Evolutionary conservation across 2,888 invertebrate species (phyloP), one percentile per base, ranked within the genome.

Genomic region (Druceiella hillmani): DNA sequence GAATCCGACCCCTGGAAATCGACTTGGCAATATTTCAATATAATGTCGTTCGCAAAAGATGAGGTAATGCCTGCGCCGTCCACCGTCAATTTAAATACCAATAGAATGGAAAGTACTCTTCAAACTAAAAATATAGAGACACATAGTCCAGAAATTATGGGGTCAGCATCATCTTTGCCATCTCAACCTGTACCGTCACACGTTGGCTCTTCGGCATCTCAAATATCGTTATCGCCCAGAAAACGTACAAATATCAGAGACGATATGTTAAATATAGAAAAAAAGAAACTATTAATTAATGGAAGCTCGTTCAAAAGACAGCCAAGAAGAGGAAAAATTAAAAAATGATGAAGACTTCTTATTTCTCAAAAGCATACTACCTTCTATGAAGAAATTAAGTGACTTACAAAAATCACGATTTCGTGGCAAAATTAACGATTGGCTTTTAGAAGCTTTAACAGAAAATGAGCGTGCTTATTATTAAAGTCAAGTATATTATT

Each of bases 351-450:
- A 52, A 0, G 55, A 56, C 17, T 53, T 49, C 35, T 44, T 54
- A 50, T 54, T 48, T 25, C 46, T 56, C 10, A 43, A 54, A 40
- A 55, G 55, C 31, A 31, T 56, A 6, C 22, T 55, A 30, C 54
- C 54, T 1, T 49, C 49, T 2, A 45, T 56, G 24, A 47, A 48
- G 41, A 49, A 47, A 20, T 24, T 56, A 28, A 37, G 48, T 1
- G 52, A 51, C 4, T 38, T 56, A 5, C 54, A 53, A 42, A 55
- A 55, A 38, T 46, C 54, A 14, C 51, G 52, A 20, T 46, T 56
- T 7, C 42, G 51, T 9, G 50, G 52, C 6, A 54, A 49, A 43
- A 44, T 56, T 2, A 54, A 54, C 40, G 49, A 51, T 15, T 54
- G 52, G 52, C 30, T 56, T 11, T 33, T 56, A 24, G 50, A 52